Percentiles rank a stretch among this genome's conserved stretches.
phyloP scores from a whole-genome alignment of 2,888 invertebrate species.

The Tenthredo amoena region DNA sequence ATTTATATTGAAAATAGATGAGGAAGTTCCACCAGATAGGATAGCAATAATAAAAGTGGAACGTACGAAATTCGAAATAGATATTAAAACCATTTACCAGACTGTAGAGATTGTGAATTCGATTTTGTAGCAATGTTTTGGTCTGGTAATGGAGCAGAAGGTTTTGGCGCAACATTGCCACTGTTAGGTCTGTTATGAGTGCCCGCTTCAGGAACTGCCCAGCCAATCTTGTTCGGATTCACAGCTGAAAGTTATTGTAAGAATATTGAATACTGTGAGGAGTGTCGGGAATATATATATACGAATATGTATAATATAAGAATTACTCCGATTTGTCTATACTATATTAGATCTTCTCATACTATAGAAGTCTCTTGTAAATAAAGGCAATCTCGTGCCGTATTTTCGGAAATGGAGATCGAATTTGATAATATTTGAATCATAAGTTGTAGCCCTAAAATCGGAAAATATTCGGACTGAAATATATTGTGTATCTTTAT shows the following conservation, averaged over 20 bases:
- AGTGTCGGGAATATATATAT: background rate
- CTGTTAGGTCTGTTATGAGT: constrained; percentile 44
- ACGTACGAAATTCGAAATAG: background rate
- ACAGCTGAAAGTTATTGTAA: constrained; percentile 61
- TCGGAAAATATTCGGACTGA: background rate
- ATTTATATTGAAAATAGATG: background rate
- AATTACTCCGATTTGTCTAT: background rate
- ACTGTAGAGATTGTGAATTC: constrained; percentile 72
- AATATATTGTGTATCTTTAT: background rate
- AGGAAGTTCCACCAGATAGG: background rate
- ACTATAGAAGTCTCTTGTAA: background rate
- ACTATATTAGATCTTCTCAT: background rate
- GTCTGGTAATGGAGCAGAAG: constrained; percentile 71
- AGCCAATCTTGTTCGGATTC: constrained; percentile 68
- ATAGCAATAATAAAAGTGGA: background rate
- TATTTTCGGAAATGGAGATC: background rate
- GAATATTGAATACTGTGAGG: background rate
- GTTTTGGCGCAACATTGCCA: constrained; percentile 61
- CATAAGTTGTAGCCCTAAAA: background rate
- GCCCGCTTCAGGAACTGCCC: constrained; percentile 67
- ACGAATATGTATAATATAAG: no score
- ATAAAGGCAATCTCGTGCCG: background rate
- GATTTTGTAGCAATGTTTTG: constrained; percentile 65
- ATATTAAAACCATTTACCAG: constrained; percentile 62
- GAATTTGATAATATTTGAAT: background rate